Conservation (phyloP, 2,797 vertebrate species). For the Malurus splendens region DNA sequence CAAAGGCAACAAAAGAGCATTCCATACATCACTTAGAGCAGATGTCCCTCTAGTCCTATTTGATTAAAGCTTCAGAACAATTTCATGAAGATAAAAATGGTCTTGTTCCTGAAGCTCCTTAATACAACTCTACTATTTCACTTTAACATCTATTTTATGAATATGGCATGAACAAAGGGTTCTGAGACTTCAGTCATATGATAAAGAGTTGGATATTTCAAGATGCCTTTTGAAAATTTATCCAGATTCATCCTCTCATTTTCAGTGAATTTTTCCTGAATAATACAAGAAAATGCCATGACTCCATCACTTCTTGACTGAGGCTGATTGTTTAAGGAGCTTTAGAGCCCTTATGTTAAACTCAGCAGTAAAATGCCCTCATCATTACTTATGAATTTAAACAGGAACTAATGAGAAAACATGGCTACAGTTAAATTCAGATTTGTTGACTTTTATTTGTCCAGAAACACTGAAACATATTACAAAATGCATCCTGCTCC, state of each 20-base stretch:
- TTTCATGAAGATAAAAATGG: neutral
- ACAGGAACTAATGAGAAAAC: neutral
- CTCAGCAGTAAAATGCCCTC: neutral
- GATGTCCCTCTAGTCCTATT: neutral
- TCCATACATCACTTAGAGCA: fast-evolving
- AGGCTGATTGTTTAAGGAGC: neutral
- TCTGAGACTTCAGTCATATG: neutral
- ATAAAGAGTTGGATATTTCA: neutral
- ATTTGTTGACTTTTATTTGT: neutral
- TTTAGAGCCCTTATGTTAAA: neutral
- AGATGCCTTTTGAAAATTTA: neutral
- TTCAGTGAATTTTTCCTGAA: neutral
- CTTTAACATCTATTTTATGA: neutral
- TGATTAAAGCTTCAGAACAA: neutral
- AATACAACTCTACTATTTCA: neutral
- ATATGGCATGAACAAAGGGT: neutral
- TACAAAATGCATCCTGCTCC: neutral
- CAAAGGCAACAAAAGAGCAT: neutral
- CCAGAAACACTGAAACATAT: neutral
- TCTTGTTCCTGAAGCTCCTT: neutral
- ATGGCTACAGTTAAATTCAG: neutral
- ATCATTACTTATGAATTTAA: neutral
- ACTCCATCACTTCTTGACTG: neutral
- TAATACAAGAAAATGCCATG: neutral
- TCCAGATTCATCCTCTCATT: neutral